Evolutionary conservation across 1,140 invertebrate genomes (phyloP).

Genomic region (Portunus trituberculatus): DNA sequence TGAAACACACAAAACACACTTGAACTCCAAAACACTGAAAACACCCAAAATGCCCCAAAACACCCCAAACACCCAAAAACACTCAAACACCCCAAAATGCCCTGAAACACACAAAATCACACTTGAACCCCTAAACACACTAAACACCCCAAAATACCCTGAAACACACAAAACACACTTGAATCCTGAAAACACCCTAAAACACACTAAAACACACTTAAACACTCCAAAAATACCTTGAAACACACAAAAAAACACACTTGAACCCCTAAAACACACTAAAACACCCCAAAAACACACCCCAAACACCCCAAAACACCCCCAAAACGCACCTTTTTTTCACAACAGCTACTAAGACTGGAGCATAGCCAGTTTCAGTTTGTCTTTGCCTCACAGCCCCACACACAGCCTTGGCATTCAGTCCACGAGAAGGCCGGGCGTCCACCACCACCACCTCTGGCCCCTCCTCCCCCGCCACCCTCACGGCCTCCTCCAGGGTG

Average conservation of each 20-base stretch:
- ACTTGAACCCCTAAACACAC: too few species aligned
- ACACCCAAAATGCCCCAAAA: too few species aligned
- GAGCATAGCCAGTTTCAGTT: constrained; percentile 41
- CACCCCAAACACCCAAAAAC: too few species aligned
- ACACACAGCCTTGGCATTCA: constrained; percentile 34
- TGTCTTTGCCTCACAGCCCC: background rate
- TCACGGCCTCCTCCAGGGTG: constrained; percentile 21
- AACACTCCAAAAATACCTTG: background rate
- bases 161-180: background rate
- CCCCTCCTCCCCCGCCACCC: constrained; percentile 25
- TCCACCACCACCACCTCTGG: constrained; percentile 59
- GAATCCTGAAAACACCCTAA: background rate
- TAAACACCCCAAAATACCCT: too few species aligned
- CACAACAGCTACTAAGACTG: constrained; percentile 75
- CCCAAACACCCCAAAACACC: background rate
- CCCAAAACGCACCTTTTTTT: constrained; percentile 71
- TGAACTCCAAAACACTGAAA: too few species aligned
- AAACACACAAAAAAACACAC: too few species aligned
- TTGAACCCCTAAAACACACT: background rate
- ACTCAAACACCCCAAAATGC: too few species aligned
- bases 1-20: too few species aligned
- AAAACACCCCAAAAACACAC: too few species aligned
- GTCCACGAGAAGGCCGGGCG: constrained; percentile 33
- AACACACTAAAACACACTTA: too few species aligned
- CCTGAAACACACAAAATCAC: too few species aligned